Evolutionary conservation across 2,113 vertebrate species (phyloP).

Genomic region (Tyto alba): DNA sequence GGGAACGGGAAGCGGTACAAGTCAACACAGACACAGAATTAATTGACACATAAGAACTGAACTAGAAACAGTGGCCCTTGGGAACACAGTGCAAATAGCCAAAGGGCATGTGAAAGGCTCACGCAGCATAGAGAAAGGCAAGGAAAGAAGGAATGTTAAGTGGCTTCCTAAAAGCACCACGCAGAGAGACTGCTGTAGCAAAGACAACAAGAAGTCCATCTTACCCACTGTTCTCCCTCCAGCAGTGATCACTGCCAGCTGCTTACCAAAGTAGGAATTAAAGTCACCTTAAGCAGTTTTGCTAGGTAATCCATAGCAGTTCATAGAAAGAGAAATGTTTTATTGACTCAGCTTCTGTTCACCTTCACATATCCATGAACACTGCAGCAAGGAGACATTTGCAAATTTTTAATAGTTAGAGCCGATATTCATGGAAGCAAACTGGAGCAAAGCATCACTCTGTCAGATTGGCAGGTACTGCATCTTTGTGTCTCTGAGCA

Average conservation of each 20-base stretch:
- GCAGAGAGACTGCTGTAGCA: not conserved
- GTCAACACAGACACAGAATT: accelerated
- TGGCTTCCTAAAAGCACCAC: not conserved
- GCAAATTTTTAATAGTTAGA: not conserved
- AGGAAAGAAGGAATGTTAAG: not conserved
- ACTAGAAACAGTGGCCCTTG: accelerated
- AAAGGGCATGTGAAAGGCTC: not conserved
- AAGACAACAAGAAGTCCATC: not conserved
- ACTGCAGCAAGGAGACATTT: not conserved
- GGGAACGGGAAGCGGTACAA: not conserved
- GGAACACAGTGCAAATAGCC: not conserved
- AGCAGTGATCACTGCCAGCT: not conserved
- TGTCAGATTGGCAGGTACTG: not conserved
- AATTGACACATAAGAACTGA: accelerated
- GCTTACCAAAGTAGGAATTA: not conserved
- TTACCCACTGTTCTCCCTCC: not conserved
- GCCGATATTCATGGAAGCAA: not conserved
- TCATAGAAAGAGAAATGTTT: not conserved
- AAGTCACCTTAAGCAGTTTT: not conserved
- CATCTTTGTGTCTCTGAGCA: not conserved
- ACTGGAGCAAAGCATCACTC: not conserved
- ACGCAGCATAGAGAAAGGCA: accelerated
- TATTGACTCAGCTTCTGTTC: not conserved
- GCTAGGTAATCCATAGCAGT: not conserved
- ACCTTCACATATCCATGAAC: not conserved